phyloP scores from a whole-genome alignment of 2,888 invertebrate species.

The Lasioglossum lativentre region DNA sequence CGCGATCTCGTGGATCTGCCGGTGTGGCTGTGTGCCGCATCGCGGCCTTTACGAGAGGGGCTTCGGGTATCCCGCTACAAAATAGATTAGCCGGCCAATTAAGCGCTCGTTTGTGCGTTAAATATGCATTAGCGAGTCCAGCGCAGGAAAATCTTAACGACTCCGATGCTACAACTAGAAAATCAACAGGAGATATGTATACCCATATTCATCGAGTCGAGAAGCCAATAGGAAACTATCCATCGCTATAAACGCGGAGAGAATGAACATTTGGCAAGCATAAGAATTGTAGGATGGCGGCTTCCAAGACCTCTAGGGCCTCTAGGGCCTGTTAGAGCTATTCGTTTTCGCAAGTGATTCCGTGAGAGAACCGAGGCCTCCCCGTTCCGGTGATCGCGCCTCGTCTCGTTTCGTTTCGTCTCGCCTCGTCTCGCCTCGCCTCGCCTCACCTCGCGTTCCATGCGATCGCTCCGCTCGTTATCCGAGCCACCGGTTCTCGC shows the following conservation, averaged over 20 bases:
- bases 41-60: not conserved
- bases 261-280: not conserved
- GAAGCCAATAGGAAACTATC: no score
- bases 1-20: not conserved
- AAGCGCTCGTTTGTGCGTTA: constrained; percentile 36
- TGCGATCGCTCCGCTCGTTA: constrained; percentile 11
- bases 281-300: not conserved
- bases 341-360: not conserved
- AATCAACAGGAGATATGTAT: not conserved
- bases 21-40: no score
- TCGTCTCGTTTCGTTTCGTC: not conserved
- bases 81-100: constrained; percentile 35
- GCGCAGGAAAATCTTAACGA: not conserved
- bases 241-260: no score
- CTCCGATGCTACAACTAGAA: not conserved
- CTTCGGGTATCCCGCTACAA: not conserved
- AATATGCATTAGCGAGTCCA: constrained; percentile 21
- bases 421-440: no score
- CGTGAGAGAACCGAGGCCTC: not conserved
- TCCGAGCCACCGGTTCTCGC: constrained; percentile 14
- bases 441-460: not conserved
- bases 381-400: not conserved
- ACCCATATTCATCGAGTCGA: not conserved
- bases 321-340: not conserved
- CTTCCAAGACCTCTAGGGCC: not conserved